Conservation (phyloP, 2,797 vertebrate genomes). For the Manis pentadactyla region DNA sequence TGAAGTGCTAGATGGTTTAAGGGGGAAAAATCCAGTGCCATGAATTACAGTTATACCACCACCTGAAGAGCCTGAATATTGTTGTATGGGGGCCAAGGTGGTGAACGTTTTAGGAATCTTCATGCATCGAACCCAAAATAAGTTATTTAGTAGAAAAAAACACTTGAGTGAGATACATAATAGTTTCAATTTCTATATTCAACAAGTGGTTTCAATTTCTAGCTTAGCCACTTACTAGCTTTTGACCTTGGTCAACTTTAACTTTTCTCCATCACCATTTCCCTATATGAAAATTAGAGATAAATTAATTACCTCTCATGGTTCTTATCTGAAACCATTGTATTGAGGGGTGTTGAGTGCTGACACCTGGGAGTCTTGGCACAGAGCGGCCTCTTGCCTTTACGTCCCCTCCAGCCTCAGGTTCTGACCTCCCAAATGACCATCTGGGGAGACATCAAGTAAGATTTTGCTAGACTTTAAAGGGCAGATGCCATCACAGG, state of each 20-base stretch:
- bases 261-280: neutral
- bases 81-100: rapidly evolving
- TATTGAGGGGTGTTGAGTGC: neutral
- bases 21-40: neutral
- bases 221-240: neutral
- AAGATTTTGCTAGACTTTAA: neutral
- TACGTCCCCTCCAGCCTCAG: neutral
- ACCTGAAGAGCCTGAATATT: neutral
- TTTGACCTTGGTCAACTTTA: neutral
- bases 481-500: neutral
- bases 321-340: neutral
- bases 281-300: neutral
- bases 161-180: neutral
- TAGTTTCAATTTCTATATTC: neutral
- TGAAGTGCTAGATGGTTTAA: neutral
- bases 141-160: neutral
- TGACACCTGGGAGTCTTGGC: neutral
- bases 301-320: neutral
- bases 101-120: neutral
- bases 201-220: neutral
- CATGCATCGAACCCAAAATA: neutral
- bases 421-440: neutral
- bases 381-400: neutral
- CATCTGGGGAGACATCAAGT: neutral
- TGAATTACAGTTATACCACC: neutral